phyloP scores from a whole-genome alignment of 1,140 invertebrate genomes.

The Aphelenchoides besseyi region DNA sequence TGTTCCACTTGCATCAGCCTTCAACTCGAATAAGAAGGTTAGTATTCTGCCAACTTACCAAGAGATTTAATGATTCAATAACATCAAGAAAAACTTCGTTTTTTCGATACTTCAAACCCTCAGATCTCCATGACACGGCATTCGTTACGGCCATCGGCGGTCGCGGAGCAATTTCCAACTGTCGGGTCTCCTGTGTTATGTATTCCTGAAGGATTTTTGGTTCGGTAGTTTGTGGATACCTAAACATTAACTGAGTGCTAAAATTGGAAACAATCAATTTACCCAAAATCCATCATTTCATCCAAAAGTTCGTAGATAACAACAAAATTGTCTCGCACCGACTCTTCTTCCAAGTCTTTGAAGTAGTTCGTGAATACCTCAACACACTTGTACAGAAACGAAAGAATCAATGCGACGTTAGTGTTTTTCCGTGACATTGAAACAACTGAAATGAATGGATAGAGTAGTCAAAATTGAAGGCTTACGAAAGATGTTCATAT shows the following conservation, averaged over 20 bases:
- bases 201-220: slow-evolving; percentile 97
- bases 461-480: not conserved
- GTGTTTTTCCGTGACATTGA: slow-evolving; percentile 95
- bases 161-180: slow-evolving; percentile 83
- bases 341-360: slow-evolving; percentile 98
- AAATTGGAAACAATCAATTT: slow-evolving; percentile 62
- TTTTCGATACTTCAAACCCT: slow-evolving; percentile 98
- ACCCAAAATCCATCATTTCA: slow-evolving; percentile 96
- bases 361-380: slow-evolving; percentile 96
- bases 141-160: slow-evolving; percentile 98
- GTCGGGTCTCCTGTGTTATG: slow-evolving; percentile 97
- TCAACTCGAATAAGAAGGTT: slow-evolving; percentile 30
- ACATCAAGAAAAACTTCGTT: slow-evolving; percentile 99
- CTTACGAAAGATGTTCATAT: slow-evolving; percentile 85
- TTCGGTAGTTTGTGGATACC: slow-evolving; percentile 73
- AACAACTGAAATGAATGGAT: slow-evolving; percentile 70
- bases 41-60: slow-evolving; percentile 66
- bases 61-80: slow-evolving; percentile 94
- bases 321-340: slow-evolving; percentile 98
- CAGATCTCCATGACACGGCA: slow-evolving; percentile 94
- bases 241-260: not conserved
- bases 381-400: slow-evolving; percentile 94
- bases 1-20: slow-evolving; percentile 94
- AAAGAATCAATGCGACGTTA: slow-evolving; percentile 92
- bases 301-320: slow-evolving; percentile 97